Base-by-base conservation (phyloP, 2,797 vertebrate genomes). In the Jordanella pulchra region DNA sequence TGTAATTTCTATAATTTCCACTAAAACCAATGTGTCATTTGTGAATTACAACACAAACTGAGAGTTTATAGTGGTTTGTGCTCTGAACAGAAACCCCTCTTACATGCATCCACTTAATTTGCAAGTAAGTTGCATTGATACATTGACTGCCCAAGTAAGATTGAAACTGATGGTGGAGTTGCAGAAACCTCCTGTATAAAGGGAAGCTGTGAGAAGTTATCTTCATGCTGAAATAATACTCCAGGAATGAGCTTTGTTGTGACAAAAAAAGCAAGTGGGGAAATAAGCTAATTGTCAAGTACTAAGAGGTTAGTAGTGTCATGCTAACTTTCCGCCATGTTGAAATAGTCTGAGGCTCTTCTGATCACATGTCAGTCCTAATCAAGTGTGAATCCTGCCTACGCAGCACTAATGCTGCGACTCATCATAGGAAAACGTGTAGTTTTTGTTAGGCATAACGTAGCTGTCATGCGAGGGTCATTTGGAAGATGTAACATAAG, bases 381-480 rank as follows among this genome's bases (percentile, higher is more conserved):
- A 15, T 56, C 54, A 17, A 15, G 14, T 30, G 13, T 56, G 54
- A 56, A 58, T 14, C 4, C 3, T 11, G 1, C 13, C 47, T 5
- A 28, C 15, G 13, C 0, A 0, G 4, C 25, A 27, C n/a, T 27
- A 27, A 53, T 53, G n/a, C 51, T 10, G 23, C 51, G n/a, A 3
- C n/a, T 53, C n/a, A 12, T 5, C 51, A 25, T 1, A 53, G 21
- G 55, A 30, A 58, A 58, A 32, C 4, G 14, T 48, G 1, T 21
- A 21, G 35, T 14, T 18, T 12, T 18, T 50, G 7, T 63, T 71
- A 3, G 6, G 15, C 28, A 28, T 48, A 64, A 72, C 51, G 48
- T 66, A 39, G 63, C 51, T 64, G 58, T 80, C 85, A 84, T 25
- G 44, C 76, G 80, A 73, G 11, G 47, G 21, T 84, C 89, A 83